Evolutionary conservation across 2,113 vertebrate genomes (phyloP), one percentile per base, ranked within the genome.

Genomic region (Xiphias gladius): DNA sequence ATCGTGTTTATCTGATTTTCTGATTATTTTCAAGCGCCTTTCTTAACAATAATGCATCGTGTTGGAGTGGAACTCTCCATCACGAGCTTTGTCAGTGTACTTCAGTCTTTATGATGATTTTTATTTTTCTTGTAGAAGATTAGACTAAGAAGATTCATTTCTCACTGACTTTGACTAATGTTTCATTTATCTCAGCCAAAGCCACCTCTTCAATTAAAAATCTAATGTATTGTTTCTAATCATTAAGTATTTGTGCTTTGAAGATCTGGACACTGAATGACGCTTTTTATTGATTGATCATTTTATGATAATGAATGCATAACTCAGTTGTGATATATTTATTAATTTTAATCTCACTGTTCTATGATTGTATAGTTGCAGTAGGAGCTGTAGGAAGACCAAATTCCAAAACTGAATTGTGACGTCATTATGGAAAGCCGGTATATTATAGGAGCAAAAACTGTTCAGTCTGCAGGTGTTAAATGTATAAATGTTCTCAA

Each of bases 361-460:
- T 88, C 84, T 87, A 86, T 94, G 92, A 94, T 94, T 94, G 94
- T 95, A 93, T 89, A 90, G 92, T 93, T 75, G 58, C 85, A 83
- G 83, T 88, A 89, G 89, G 84, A 86, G 86, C 85, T 83, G 67
- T 90, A 89, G 87, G 72, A 66, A 89, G 80, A 82, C 79, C 73
- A 76, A 89, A 84, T 76, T 79, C n/a, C 64, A 13, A 66, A 80
- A 30, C 85, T 83, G 73, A 88, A 81, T 86, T 83, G 80, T 90
- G 85, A 83, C 69, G 85, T 89, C 88, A 77, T 79, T 74, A 87
- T 79, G 79, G 86, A 79, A 83, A 92, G 80, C 79, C 73, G 39
- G 86, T 90, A 77, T 91, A 90, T 90, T 75, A 78, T 91, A 90
- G 87, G 86, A 90, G 86, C 86, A 88, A 70, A 83, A 85, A 62